Percentiles rank a stretch among this genome's conserved stretches.
phyloP scores from a whole-genome alignment of 2,888 invertebrate genomes.

The Caenorhabditis becei region DNA sequence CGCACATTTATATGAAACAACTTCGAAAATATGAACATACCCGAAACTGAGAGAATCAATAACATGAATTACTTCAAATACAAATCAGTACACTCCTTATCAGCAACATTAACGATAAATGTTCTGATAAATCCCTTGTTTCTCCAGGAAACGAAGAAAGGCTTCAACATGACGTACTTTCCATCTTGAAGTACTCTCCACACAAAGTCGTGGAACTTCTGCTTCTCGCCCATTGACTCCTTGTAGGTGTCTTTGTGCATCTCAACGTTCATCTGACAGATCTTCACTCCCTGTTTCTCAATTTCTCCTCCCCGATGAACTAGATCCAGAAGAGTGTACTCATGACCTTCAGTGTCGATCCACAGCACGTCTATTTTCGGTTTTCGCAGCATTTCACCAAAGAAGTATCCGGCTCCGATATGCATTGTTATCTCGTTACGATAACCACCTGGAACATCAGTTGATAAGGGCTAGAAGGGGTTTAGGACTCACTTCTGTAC shows the following conservation, averaged over 20 bases:
- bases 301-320: conserved; percentile 21
- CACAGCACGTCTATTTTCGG: conserved; percentile 35
- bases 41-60: neutral
- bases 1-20: too few species aligned
- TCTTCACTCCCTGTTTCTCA: conserved; percentile 16
- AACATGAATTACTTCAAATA: conserved; percentile 4
- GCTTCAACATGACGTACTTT: conserved; percentile 21
- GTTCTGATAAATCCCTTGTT: conserved; percentile 11
- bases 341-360: conserved; percentile 47
- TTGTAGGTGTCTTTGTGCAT: conserved; percentile 16
- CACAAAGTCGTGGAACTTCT: conserved; percentile 30
- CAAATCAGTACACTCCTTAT: conserved; percentile 37
- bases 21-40: neutral
- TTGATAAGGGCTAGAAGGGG: neutral
- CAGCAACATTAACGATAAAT: conserved; percentile 25
- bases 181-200: conserved; percentile 29
- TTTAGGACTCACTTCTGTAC: conserved; percentile 28
- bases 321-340: conserved; percentile 23
- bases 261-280: conserved; percentile 49
- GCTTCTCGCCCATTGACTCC: conserved; percentile 14
- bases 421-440: conserved; percentile 38
- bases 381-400: conserved; percentile 22
- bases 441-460: conserved; percentile 20
- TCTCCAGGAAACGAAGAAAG: conserved; percentile 11
- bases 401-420: conserved; percentile 46